Percentiles rank a stretch among this genome's conserved stretches.
phyloP scores from a whole-genome alignment of 2,113 vertebrate genomes.

The Eira barbara region DNA sequence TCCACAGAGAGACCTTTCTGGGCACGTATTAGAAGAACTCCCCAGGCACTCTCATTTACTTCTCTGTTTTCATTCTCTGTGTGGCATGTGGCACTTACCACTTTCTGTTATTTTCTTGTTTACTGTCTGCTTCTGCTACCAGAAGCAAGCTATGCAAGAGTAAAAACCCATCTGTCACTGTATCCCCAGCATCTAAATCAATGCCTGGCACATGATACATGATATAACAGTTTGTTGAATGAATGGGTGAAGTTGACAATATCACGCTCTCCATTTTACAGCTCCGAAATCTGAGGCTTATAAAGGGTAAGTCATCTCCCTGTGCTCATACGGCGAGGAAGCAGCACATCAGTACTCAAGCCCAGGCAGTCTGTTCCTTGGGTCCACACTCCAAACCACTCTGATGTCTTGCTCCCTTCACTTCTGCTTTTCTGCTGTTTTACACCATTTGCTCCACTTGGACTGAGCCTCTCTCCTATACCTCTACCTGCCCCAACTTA shows the following conservation, averaged over 20 bases:
- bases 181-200: background rate
- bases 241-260: background rate
- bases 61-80: conserved; percentile 26
- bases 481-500: background rate
- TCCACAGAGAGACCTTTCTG: background rate
- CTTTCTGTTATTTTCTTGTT: conserved; percentile 39
- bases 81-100: background rate
- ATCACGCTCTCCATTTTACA: background rate
- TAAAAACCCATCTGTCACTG: conserved; percentile 42
- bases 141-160: conserved; percentile 37
- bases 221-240: background rate
- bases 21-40: too few species aligned
- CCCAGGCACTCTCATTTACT: background rate
- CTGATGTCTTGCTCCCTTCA: background rate
- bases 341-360: background rate
- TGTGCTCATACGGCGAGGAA: background rate
- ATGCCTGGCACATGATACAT: background rate
- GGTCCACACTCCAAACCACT: background rate
- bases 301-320: too few species aligned
- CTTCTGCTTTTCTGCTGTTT: background rate
- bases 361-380: background rate
- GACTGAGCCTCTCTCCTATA: background rate
- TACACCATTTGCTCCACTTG: background rate
- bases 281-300: background rate
- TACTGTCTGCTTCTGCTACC: conserved; percentile 46